These are phyloP conservation scores for Carassius gibelio DNA, from an alignment of 2,113 vertebrate species.

Conservation along the genomic window DNA sequence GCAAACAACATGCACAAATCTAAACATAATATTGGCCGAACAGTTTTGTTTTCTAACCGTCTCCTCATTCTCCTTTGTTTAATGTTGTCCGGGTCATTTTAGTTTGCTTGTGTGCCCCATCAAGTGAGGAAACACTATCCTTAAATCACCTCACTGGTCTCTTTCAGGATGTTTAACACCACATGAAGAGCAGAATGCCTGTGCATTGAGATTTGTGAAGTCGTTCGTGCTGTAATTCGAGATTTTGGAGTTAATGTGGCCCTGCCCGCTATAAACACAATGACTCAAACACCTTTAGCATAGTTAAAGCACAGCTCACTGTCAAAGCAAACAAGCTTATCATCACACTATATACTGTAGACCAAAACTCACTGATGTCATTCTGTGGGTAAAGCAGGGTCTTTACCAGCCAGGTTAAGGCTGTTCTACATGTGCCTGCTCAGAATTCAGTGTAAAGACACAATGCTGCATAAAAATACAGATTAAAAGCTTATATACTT, in stretches of 20 bases:
- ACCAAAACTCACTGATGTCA: neutral
- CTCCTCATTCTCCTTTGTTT: neutral
- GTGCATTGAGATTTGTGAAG: neutral
- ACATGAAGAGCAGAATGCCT: neutral
- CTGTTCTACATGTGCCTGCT: neutral
- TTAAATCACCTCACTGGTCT: neutral
- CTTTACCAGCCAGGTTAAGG: neutral
- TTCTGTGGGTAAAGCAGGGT: neutral
- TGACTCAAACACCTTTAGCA: conserved; percentile 3
- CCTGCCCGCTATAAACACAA: neutral
- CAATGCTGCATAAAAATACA: too few species aligned
- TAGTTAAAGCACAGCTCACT: conserved; percentile 2
- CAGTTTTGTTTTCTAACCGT: neutral
- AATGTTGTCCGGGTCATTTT: neutral
- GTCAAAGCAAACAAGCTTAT: neutral
- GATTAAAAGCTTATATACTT: too few species aligned
- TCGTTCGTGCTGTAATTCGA: neutral
- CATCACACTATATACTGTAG: neutral
- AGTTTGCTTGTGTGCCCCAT: neutral
- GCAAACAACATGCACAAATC: neutral
- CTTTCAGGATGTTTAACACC: neutral
- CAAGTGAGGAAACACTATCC: neutral
- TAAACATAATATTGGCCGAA: neutral
- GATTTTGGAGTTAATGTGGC: neutral
- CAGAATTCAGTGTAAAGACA: neutral